Evolutionary conservation across 2,797 vertebrate genomes (phyloP), one percentile per base, ranked within the genome.

Genomic region (Huso huso): DNA sequence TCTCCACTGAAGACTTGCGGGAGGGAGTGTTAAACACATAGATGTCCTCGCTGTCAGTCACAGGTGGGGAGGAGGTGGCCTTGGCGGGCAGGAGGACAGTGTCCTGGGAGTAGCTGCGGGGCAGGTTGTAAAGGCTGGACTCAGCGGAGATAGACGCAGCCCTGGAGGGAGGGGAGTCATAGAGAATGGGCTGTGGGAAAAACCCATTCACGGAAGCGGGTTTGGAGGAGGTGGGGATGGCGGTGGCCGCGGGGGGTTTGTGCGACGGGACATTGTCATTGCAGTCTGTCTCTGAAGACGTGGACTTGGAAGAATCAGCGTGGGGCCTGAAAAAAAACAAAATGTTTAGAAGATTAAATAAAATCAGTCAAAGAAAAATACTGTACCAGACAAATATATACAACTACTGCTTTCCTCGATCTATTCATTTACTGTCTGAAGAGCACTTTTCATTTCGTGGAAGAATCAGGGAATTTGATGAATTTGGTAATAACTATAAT

Each of bases 241-340:
- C 84, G 48, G 93, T 82, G 0, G 90, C 85, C 12, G 86, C 90
- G 0, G 93, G 87, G 6, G 83, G 89, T 84, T 93, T 94, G 78
- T 94, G 95, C 66, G 88, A 88, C 66, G 94, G 92, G 74, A 97
- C 85, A 66, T 97, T 97, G 85, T 98, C 96, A 11, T 97, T 98
- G 87, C 95, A 96, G 92, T 99, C 97, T 61, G 96, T 97, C 87
- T 97, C 96, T 48, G 95, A 95, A 66, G 92, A 94, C 82, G 90
- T 91, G 81, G 91, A 90, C 83, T 96, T 98, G 60, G 91, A 89
- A 48, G 90, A 92, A 76, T 98, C 95, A 6, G 86, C 77, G 4
- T 92, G 92, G 71, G 85, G 83, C 87, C 96, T 99, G 63, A 52
- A 59, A 15, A 18, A 70, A 62, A 8, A 9, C 18, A 62, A 37